Conservation (phyloP, 2,797 vertebrate species). For the Peromyscus eremicus region DNA sequence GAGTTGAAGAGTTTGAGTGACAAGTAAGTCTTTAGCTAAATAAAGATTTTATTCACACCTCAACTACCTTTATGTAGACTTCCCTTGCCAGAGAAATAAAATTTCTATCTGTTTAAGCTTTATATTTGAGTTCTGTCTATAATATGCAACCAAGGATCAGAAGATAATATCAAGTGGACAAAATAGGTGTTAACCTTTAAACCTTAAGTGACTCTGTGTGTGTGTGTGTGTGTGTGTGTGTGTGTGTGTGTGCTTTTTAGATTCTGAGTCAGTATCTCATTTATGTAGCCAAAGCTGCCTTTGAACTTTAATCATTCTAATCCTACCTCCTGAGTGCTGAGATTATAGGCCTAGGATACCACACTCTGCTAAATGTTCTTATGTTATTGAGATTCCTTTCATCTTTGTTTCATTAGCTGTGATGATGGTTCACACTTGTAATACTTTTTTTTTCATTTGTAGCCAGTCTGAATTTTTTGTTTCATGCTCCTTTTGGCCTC, state of each 20-base stretch:
- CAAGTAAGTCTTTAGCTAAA: not conserved
- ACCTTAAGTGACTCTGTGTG: not conserved
- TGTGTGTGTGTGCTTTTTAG: not conserved
- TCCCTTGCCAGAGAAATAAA: constrained; percentile 17
- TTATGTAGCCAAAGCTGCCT: not conserved
- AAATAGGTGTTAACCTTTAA: constrained; percentile 41
- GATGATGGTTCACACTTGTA: not conserved
- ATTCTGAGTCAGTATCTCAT: not conserved
- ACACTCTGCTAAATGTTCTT: not conserved
- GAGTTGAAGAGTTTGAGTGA: not conserved
- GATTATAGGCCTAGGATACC: not conserved
- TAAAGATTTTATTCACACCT: not conserved
- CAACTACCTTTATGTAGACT: not conserved
- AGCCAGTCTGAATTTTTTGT: not conserved
- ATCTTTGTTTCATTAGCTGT: not conserved
- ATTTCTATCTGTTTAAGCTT: not conserved
- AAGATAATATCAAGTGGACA: not conserved
- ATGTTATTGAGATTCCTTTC: not conserved
- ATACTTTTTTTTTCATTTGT: not conserved
- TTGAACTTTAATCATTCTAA: not conserved
- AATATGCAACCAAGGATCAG: not conserved
- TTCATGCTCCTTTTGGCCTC: constrained; percentile 1
- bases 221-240: not conserved
- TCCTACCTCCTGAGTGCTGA: not conserved
- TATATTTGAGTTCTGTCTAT: not conserved